Percentiles rank a stretch among this genome's conserved stretches.
Conservation (phyloP, 2,888 invertebrate genomes). For the Pachycephus smyrnensis region DNA sequence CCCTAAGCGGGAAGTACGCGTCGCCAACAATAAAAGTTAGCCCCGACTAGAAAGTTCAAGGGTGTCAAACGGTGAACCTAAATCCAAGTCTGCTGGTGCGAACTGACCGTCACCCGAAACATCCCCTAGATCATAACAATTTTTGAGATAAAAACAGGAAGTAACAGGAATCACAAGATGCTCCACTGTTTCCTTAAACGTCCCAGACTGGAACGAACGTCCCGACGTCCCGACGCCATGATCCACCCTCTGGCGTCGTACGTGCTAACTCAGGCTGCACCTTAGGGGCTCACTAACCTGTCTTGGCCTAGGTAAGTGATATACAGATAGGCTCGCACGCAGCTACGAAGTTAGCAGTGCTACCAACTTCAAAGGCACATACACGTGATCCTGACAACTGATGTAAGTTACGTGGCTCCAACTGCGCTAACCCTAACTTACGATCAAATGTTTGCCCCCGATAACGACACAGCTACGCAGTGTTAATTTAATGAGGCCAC, state of each 20-base stretch:
- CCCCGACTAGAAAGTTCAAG: conserved; percentile 55
- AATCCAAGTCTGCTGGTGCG: not conserved
- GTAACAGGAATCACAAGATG: not conserved
- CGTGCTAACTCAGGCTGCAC: not conserved
- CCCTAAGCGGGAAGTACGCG: conserved; percentile 56
- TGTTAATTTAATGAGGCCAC: conserved; percentile 38
- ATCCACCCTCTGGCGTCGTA: not conserved
- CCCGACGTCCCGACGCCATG: not conserved
- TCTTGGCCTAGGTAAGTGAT: conserved; percentile 42
- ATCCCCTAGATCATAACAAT: not conserved
- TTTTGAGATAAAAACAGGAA: not conserved
- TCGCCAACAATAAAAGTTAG: conserved; percentile 60
- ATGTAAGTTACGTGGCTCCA: conserved; percentile 39
- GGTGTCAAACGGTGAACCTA: conserved; percentile 39
- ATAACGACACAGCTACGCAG: conserved; percentile 32
- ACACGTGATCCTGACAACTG: conserved; percentile 36
- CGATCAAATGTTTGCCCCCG: conserved; percentile 35
- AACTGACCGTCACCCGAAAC: not conserved
- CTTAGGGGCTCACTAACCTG: not conserved
- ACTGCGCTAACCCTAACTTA: conserved; percentile 31
- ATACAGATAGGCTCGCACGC: conserved; percentile 44
- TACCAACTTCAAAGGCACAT: conserved; percentile 43
- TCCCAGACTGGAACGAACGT: not conserved
- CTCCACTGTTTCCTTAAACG: not conserved
- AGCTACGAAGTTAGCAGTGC: conserved; percentile 20